Evolutionary conservation across 2,888 invertebrate species (phyloP).

Genomic region (Anarsia innoxiella): DNA sequence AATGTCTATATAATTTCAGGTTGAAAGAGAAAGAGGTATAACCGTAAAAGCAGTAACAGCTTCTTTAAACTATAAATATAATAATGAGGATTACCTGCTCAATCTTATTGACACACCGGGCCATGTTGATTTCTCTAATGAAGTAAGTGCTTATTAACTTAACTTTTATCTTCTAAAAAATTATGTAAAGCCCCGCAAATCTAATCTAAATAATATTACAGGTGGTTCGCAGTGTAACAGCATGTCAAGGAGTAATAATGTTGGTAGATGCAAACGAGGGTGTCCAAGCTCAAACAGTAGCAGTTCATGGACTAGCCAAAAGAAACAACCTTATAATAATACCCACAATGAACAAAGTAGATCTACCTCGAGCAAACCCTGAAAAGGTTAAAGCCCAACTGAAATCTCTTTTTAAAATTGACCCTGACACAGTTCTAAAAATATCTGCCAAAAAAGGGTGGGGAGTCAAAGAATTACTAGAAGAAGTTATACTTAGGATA

Average conservation of each 20-base stretch:
- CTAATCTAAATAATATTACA: conserved; percentile 27
- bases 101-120: conserved; percentile 99
- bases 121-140: conserved; percentile 98
- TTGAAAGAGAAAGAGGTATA: conserved; percentile 97
- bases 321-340: conserved; percentile 87
- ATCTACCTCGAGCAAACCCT: conserved; percentile 92
- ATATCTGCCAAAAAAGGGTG: conserved; percentile 95
- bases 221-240: conserved; percentile 90
- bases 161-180: not conserved
- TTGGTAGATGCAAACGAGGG: conserved; percentile 97
- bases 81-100: conserved; percentile 83
- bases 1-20: conserved; percentile 72
- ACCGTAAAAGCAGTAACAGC: conserved; percentile 99
- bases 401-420: conserved; percentile 86
- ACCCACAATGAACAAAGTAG: conserved; percentile 97
- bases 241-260: conserved; percentile 96
- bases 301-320: conserved; percentile 95
- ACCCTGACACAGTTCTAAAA: conserved; percentile 81
- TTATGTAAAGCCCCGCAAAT: not conserved
- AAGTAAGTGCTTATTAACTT: conserved; percentile 72
- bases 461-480: conserved; percentile 85
- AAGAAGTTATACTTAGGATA: conserved; percentile 84
- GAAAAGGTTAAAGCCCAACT: conserved; percentile 87
- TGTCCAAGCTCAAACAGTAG: conserved; percentile 98
- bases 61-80: conserved; percentile 85